A percentile compares a stretch with the other conserved stretches of the same genome.
Evolutionary conservation across 2,888 invertebrate species (phyloP).

Genomic region (Agonum fuliginosum): DNA sequence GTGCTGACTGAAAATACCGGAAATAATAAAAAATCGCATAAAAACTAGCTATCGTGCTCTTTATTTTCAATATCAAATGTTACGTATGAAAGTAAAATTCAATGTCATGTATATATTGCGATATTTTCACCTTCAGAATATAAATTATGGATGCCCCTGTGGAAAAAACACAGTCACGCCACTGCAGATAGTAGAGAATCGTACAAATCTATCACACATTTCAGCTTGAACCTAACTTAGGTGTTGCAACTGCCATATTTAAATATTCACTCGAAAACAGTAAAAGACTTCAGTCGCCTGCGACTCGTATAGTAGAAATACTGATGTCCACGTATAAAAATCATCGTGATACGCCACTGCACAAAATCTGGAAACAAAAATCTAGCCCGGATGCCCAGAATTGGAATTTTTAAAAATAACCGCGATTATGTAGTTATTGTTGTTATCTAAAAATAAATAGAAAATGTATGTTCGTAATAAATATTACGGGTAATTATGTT

Average conservation of each 20-base stretch:
- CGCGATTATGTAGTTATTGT: slow-evolving; percentile 13
- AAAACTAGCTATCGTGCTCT: slow-evolving; percentile 12
- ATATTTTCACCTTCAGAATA: slow-evolving; percentile 18
- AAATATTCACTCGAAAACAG: too few relatives aligned
- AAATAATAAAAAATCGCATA: not conserved
- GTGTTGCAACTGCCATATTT: too few relatives aligned
- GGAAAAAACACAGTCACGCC: slow-evolving; percentile 15
- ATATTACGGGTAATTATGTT: slow-evolving; percentile 23
- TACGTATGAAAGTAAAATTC: slow-evolving; percentile 16
- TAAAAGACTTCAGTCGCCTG: too few relatives aligned
- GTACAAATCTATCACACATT: slow-evolving; percentile 16
- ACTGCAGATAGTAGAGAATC: not conserved
- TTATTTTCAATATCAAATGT: slow-evolving; percentile 34
- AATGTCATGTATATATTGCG: slow-evolving; percentile 20
- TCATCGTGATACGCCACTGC: slow-evolving; percentile 30
- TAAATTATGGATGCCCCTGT: not conserved
- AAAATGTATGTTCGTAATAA: slow-evolving; percentile 25
- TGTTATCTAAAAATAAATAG: slow-evolving; percentile 34
- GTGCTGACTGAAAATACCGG: slow-evolving; percentile 13
- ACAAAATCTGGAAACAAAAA: not conserved
- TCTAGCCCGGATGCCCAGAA: slow-evolving; percentile 19
- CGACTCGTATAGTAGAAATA: too few relatives aligned
- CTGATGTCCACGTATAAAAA: too few relatives aligned
- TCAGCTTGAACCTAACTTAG: too few relatives aligned
- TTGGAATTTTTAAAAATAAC: slow-evolving; percentile 15